A percentile compares a stretch with the other conserved stretches of the same genome.
These are phyloP conservation scores for Gymnoscopelus microlampas DNA, from an alignment of 2,797 vertebrate genomes.

Conservation along the genomic window DNA sequence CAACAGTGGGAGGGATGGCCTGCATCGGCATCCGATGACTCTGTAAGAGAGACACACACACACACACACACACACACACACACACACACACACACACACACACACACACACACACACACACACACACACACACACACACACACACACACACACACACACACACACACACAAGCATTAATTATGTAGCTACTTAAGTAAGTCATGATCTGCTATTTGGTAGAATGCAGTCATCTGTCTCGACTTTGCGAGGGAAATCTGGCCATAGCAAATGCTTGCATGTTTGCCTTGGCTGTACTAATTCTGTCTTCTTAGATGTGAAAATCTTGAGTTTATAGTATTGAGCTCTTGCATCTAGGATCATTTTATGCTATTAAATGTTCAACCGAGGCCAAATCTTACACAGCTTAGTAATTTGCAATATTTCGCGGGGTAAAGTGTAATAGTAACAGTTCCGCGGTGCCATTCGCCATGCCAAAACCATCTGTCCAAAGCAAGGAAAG, in stretches of 20 bases:
- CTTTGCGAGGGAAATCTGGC: neutral
- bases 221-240: neutral
- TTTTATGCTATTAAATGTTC: neutral
- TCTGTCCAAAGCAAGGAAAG: slow-evolving; percentile 66
- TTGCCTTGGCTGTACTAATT: neutral
- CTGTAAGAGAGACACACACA: slow-evolving; percentile 81
- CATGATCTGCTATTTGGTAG: neutral
- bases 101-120: neutral
- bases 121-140: neutral
- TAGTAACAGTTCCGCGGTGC: slow-evolving; percentile 44
- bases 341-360: neutral
- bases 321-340: neutral
- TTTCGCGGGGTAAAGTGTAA: slow-evolving; percentile 17
- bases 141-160: neutral
- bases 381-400: slow-evolving; percentile 16
- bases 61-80: slow-evolving; percentile 5
- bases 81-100: slow-evolving; percentile 17
- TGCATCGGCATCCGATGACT: slow-evolving; percentile 90
- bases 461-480: slow-evolving; percentile 32
- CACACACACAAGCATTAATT: no score
- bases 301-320: neutral
- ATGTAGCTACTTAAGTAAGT: neutral
- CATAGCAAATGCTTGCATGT: neutral
- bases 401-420: slow-evolving; percentile 13
- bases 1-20: slow-evolving; percentile 99